Evolutionary conservation across 2,113 vertebrate genomes (phyloP).

Genomic region (Crotalus tigris): DNA sequence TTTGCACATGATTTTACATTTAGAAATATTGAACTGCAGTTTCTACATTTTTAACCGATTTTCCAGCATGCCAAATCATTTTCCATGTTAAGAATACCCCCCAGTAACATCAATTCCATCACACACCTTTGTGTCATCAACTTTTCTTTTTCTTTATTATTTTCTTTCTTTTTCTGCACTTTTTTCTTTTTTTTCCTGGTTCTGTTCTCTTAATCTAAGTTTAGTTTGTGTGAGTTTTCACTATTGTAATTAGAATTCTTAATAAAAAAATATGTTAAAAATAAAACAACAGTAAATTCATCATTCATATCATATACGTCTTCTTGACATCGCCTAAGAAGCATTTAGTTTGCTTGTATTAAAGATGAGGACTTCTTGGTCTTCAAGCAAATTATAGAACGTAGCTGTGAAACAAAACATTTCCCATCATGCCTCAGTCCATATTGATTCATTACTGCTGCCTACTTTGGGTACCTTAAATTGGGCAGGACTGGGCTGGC

Average conservation of each 20-base stretch:
- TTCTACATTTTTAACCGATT: background rate
- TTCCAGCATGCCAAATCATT: background rate
- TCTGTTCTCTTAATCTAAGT: background rate
- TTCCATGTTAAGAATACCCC: background rate
- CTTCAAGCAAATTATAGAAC: background rate
- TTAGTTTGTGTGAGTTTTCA: background rate
- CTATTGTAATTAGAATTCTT: background rate
- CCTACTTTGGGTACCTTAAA: background rate
- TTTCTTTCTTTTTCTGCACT: background rate
- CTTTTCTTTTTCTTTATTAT: background rate
- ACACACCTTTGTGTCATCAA: background rate
- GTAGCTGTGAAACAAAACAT: background rate
- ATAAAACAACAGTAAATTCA: background rate
- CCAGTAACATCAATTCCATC: background rate
- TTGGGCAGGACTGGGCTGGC: background rate
- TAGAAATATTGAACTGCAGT: background rate
- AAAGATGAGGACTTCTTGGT: background rate
- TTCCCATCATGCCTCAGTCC: background rate
- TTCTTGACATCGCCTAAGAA: background rate
- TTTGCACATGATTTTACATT: background rate
- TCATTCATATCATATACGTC: background rate
- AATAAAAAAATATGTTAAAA: background rate
- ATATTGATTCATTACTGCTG: accelerated
- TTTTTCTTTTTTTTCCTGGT: background rate
- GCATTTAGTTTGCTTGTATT: background rate